A percentile compares a stretch with the other conserved stretches of the same genome.
phyloP scores from a whole-genome alignment of 2,113 vertebrate species.

The Pygoscelis antarcticus region DNA sequence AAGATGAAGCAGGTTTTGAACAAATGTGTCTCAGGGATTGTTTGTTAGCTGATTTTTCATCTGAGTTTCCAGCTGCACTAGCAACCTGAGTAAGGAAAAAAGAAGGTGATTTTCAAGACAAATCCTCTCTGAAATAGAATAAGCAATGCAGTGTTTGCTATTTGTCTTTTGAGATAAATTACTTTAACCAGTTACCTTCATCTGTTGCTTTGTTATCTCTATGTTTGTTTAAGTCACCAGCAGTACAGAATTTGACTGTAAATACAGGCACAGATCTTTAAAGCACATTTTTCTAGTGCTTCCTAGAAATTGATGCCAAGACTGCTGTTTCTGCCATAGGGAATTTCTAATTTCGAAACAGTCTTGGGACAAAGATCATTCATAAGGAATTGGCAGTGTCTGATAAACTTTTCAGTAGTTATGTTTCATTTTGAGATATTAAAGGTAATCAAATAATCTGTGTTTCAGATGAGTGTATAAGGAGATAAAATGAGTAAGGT shows the following conservation, averaged over 20 bases:
- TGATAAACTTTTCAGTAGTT: slow-evolving; percentile 2
- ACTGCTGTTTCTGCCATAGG: background rate
- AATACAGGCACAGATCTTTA: background rate
- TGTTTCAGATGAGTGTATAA: background rate
- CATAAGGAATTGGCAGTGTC: background rate
- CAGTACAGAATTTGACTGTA: slow-evolving; percentile 14
- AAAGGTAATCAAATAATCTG: background rate
- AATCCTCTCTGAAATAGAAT: background rate
- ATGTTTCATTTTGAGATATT: background rate
- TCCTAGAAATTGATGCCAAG: slow-evolving; percentile 32
- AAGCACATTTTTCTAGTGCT: slow-evolving; percentile 10
- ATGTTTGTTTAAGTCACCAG: slow-evolving; percentile 30
- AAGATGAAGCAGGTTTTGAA: slow-evolving; percentile 67
- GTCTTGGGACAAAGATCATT: background rate
- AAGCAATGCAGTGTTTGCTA: slow-evolving; percentile 4
- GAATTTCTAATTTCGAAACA: slow-evolving; percentile 3
- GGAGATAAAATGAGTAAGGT: background rate
- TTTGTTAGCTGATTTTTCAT: slow-evolving; percentile 58
- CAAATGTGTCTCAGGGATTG: slow-evolving; percentile 28
- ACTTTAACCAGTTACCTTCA: slow-evolving; percentile 26
- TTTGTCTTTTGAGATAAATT: slow-evolving; percentile 42
- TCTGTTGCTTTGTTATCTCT: slow-evolving; percentile 26
- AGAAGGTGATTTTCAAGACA: slow-evolving; percentile 40
- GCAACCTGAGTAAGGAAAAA: slow-evolving; percentile 23
- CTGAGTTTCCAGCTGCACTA: slow-evolving; percentile 40